These are phyloP conservation scores for Aethes cnicana DNA, from an alignment of 2,888 invertebrate genomes.

Conservation along the genomic window DNA sequence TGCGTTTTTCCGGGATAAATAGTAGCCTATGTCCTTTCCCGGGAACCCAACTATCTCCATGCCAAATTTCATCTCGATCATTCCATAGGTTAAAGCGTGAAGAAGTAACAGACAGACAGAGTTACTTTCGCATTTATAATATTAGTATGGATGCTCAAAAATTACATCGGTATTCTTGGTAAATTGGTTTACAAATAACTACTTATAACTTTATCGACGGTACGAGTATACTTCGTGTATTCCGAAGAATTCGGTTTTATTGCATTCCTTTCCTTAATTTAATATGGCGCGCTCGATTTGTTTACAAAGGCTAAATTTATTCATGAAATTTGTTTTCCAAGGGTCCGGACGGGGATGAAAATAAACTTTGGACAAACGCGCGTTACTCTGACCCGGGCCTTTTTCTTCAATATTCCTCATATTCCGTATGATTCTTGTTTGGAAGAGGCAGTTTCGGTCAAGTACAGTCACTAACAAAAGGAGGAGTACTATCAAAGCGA, in stretches of 20 bases:
- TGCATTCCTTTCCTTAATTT: constrained; percentile 70
- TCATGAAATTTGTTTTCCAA: constrained; percentile 79
- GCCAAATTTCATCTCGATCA: too few species aligned
- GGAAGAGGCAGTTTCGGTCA: constrained; percentile 6
- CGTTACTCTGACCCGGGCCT: constrained; percentile 57
- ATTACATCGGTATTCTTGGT: too few species aligned
- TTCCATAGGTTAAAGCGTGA: too few species aligned
- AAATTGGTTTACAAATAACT: too few species aligned
- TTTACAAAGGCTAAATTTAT: constrained; percentile 81
- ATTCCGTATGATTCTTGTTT: constrained; percentile 44
- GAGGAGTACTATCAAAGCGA: too few species aligned
- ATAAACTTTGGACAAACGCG: constrained; percentile 66
- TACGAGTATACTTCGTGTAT: constrained; percentile 40
- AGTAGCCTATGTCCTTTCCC: too few species aligned
- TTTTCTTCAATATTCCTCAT: constrained; percentile 54
- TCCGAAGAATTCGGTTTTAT: constrained; percentile 56
- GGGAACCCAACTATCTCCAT: too few species aligned
- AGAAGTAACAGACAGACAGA: too few species aligned
- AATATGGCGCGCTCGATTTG: constrained; percentile 77
- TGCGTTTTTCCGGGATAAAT: too few species aligned
- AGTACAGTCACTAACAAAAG: too few species aligned
- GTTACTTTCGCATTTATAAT: too few species aligned
- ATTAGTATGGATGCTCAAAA: too few species aligned
- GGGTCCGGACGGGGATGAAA: constrained; percentile 63
- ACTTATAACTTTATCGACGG: constrained; percentile 33